These are phyloP conservation scores for Pithys albifrons DNA, from an alignment of 2,113 vertebrate species.

Conservation along the genomic window DNA sequence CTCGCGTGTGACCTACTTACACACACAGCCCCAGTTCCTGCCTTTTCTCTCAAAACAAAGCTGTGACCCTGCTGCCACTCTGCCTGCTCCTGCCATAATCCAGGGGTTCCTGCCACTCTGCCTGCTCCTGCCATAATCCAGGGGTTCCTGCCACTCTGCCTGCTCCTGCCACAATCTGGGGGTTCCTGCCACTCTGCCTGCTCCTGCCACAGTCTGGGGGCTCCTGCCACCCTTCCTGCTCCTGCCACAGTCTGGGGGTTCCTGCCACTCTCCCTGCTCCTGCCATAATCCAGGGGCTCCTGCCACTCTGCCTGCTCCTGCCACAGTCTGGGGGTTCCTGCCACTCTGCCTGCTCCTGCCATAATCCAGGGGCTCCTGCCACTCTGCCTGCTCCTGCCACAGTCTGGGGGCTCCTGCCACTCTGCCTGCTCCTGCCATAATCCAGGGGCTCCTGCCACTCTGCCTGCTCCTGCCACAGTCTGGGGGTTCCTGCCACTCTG, in stretches of 20 bases:
- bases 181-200: no score
- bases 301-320: not conserved
- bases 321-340: no score
- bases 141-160: not conserved
- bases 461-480: no score
- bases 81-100: not conserved
- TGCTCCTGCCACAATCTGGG: not conserved
- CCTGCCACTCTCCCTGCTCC: no score
- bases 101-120: not conserved
- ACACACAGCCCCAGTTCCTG: not conserved
- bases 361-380: not conserved
- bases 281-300: not conserved
- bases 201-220: no score
- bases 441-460: no score
- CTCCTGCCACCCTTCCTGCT: no score
- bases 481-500: not conserved
- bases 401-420: not conserved
- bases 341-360: no score
- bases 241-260: no score
- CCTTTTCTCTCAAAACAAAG: conserved; percentile 10
- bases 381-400: not conserved
- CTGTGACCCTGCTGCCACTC: not conserved
- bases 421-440: not conserved
- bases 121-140: not conserved
- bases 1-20: conserved; percentile 56